These are phyloP conservation scores for Cairina moschata DNA, from an alignment of 2,113 vertebrate genomes.

Conservation along the genomic window DNA sequence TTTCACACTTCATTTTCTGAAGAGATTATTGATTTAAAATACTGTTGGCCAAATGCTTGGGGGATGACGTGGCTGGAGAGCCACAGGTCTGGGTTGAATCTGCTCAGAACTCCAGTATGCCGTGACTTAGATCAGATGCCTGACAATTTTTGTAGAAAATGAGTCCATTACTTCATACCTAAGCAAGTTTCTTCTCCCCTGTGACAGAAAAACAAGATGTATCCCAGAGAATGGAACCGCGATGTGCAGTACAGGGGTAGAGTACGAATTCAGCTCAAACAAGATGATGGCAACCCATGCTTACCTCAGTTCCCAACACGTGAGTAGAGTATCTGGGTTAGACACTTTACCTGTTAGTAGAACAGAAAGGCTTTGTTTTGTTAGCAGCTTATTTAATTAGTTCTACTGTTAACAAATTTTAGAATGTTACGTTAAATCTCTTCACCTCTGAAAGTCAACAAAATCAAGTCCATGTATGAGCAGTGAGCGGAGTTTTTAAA, in stretches of 20 bases:
- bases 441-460: not conserved
- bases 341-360: not conserved
- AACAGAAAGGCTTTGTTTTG: not conserved
- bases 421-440: not conserved
- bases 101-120: not conserved
- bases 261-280: slow-evolving; percentile 90
- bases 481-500: not conserved
- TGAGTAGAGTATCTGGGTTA: slow-evolving; percentile 72
- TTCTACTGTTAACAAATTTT: not conserved
- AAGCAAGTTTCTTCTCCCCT: not conserved
- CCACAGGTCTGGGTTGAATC: fast-evolving
- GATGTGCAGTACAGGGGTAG: slow-evolving; percentile 92
- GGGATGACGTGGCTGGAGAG: not conserved
- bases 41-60: not conserved
- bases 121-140: not conserved
- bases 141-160: not conserved
- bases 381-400: not conserved
- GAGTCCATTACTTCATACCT: not conserved
- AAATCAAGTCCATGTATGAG: not conserved
- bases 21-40: not conserved
- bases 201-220: slow-evolving; percentile 89
- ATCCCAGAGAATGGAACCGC: slow-evolving; percentile 94
- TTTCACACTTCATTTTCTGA: not conserved
- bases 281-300: slow-evolving; percentile 89
- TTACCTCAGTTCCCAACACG: slow-evolving; percentile 89